Conservation (phyloP, 2,888 invertebrate species). For the Anaspis maculata region DNA sequence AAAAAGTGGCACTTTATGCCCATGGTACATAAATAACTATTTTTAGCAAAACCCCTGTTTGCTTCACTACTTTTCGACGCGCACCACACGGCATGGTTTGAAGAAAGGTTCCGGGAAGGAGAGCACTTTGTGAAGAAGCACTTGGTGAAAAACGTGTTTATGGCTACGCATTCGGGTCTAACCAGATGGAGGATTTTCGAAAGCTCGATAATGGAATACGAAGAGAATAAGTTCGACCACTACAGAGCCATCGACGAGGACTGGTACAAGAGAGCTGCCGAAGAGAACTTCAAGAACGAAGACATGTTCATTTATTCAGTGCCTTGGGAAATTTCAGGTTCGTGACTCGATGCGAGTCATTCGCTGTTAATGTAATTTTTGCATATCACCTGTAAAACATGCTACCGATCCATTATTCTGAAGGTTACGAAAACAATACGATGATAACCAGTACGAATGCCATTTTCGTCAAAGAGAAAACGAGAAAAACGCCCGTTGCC, state of each 20-base stretch:
- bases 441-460: conserved; percentile 80
- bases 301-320: conserved; percentile 75
- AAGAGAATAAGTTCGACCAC: conserved; percentile 22
- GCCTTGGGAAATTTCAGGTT: conserved; percentile 55
- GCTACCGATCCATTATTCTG: too few relatives aligned
- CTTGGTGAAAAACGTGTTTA: conserved; percentile 51
- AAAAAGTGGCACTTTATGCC: too few relatives aligned
- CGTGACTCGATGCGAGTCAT: too few relatives aligned
- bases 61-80: conserved; percentile 31
- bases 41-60: conserved; percentile 15
- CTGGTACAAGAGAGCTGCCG: conserved; percentile 83
- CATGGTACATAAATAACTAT: too few relatives aligned
- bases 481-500: conserved; percentile 54
- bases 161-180: conserved; percentile 82
- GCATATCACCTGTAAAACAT: too few relatives aligned
- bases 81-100: conserved; percentile 31
- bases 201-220: conserved; percentile 3
- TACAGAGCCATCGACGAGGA: conserved; percentile 71
- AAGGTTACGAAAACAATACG: conserved; percentile 47
- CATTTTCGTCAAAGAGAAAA: conserved; percentile 55
- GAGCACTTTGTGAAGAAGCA: conserved; percentile 19
- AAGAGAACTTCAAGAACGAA: conserved; percentile 66
- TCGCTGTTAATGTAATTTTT: too few relatives aligned
- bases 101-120: not conserved
- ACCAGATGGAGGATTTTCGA: conserved; percentile 64